Evolutionary conservation across 1,140 invertebrate species (phyloP), one percentile per base, ranked within the genome.

Genomic region (Achroia grisella): DNA sequence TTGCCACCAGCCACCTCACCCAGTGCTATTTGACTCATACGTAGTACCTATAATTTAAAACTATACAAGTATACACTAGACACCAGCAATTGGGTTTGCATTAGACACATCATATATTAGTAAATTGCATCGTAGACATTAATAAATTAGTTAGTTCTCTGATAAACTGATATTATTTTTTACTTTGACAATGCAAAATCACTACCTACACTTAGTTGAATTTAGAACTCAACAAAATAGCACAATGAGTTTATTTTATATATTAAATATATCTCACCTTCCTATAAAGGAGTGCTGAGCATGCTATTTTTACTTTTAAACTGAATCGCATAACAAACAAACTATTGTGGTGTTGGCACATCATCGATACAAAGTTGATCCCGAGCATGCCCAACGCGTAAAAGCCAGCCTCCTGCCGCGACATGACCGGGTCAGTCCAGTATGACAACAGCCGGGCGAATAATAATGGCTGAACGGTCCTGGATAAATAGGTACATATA

Each of bases 1-100:
- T 95, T 94, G 0, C 94, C 94, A 1, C 91, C 90, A 1, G 93
- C 92, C 1, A 93, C 92, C 56, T 92, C 84, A 0, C 89, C 89
- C 10, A 94, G 63, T 0, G 94, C 89, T 34, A 86, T 82, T 78
- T 90, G 89, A 45, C 88, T 92, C 15, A 93, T 76, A 1, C 87
- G 86, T 8, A 91, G 71, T 0, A 91, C 83, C 89, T 91, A 52
- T 9, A 31, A 27, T 6, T 14, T 10, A 47, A 31, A 27, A 10
- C n/a, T 39, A 5, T 30, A 34, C 9, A 10, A 39, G n/a, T 34
- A 23, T 37, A 3, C 27, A 32, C 9, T 10, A 39, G n/a, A 37
- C n/a, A n/a, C n/a, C n/a, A n/a, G n/a, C n/a, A n/a, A n/a, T n/a
- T n/a, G n/a, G n/a, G n/a, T n/a, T n/a, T n/a, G n/a, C n/a, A n/a